A percentile compares a stretch with the other conserved stretches of the same genome.
These are phyloP conservation scores for Dendrolimus kikuchii DNA, from an alignment of 1,140 invertebrate genomes.

Conservation along the genomic window DNA sequence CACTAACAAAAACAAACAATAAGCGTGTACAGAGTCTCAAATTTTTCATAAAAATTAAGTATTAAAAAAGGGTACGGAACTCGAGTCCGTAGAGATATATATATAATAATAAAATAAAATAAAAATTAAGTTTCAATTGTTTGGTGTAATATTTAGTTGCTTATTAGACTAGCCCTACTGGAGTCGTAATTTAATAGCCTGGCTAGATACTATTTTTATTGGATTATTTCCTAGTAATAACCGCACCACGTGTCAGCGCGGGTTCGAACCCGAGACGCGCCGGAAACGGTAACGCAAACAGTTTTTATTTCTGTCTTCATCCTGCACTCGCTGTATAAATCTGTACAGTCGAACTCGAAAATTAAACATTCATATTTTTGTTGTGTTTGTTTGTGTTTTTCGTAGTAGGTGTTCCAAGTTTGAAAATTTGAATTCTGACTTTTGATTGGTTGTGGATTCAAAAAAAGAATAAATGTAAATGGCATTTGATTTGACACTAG, in stretches of 20 bases:
- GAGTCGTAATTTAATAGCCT: slow-evolving; percentile 37
- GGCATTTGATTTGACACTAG: too few species aligned
- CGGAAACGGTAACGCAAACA: slow-evolving; percentile 65
- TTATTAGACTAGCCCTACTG: too few species aligned
- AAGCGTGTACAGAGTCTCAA: too few species aligned
- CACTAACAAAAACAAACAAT: too few species aligned
- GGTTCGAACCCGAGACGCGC: slow-evolving; percentile 51
- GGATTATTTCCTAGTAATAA: slow-evolving; percentile 60
- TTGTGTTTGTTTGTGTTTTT: slow-evolving; percentile 1
- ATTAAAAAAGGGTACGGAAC: too few species aligned
- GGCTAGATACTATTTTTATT: slow-evolving; percentile 55
- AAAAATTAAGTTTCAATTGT: too few species aligned
- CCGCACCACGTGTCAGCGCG: slow-evolving; percentile 45
- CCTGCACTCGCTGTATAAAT: slow-evolving; percentile 22
- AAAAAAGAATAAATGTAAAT: too few species aligned
- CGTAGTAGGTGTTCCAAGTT: not conserved
- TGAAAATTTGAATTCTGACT: not conserved
- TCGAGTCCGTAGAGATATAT: too few species aligned
- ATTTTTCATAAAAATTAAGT: too few species aligned
- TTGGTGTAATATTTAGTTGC: too few species aligned
- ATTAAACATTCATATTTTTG: not conserved
- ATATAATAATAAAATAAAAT: too few species aligned
- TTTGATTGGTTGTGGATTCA: too few species aligned
- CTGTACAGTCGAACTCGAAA: slow-evolving; percentile 6
- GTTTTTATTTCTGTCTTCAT: slow-evolving; percentile 66